Conservation (phyloP, 2,797 vertebrate species). For the Coracias cyanogaster region DNA sequence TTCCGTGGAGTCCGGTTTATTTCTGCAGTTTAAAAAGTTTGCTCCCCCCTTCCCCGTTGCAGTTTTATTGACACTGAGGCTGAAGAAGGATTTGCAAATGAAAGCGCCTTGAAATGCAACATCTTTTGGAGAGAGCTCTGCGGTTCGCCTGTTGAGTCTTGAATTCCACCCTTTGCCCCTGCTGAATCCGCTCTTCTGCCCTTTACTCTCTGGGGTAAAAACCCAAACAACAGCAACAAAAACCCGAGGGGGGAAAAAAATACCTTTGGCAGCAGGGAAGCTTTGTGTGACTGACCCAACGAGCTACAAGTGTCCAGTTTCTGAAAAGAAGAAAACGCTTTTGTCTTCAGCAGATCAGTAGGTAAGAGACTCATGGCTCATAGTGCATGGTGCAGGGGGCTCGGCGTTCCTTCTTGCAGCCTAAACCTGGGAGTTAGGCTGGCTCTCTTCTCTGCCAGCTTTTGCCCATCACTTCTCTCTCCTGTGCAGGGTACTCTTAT, state of each 20-base stretch:
- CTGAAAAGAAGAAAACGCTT: constrained; percentile 63
- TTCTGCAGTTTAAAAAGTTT: constrained; percentile 45
- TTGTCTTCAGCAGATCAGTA: constrained; percentile 60
- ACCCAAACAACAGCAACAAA: constrained; percentile 47
- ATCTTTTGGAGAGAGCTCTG: constrained; percentile 37
- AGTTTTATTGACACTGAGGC: constrained; percentile 48
- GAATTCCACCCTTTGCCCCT: constrained; percentile 63
- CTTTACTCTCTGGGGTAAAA: constrained; percentile 63
- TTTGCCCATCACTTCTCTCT: background rate
- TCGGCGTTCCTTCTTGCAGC: background rate
- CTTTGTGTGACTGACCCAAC: constrained; percentile 57
- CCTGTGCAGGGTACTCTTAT: background rate
- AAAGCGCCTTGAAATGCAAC: constrained; percentile 59
- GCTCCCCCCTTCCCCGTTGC: background rate
- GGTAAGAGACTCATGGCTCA: constrained; percentile 39
- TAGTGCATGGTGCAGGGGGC: background rate
- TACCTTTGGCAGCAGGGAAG: constrained; percentile 62
- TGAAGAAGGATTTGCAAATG: constrained; percentile 70
- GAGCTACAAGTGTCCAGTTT: constrained; percentile 56
- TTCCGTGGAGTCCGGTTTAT: background rate
- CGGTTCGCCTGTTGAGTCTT: constrained; percentile 12
- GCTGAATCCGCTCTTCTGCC: constrained; percentile 52
- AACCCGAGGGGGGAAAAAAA: constrained; percentile 4
- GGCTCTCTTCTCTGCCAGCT: background rate
- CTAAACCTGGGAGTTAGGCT: background rate